phyloP scores from a whole-genome alignment of 1,140 invertebrate genomes.

The Drosophila novamexicana region DNA sequence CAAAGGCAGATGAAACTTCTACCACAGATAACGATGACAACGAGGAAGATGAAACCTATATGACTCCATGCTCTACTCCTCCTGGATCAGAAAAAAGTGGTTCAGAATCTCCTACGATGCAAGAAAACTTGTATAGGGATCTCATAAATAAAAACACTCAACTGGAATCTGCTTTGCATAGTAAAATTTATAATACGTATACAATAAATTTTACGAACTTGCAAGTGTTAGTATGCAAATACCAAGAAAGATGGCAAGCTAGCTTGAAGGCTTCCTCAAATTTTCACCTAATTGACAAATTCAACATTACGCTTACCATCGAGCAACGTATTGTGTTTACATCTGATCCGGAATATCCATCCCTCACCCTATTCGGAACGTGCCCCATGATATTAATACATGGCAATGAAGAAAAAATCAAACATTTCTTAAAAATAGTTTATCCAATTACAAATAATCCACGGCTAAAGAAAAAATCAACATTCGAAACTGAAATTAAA shows the following conservation, averaged over 20 bases:
- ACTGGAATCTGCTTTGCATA: conserved; percentile 89
- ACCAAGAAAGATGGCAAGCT: conserved; percentile 94
- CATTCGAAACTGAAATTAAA: conserved; percentile 66
- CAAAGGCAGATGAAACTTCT: conserved; percentile 32
- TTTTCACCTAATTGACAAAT: conserved; percentile 95
- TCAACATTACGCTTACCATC: conserved; percentile 94
- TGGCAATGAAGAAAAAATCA: conserved; percentile 94
- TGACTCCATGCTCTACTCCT: conserved; percentile 96
- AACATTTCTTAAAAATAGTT: conserved; percentile 86
- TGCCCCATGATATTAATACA: conserved; percentile 94
- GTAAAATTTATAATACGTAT: conserved; percentile 93
- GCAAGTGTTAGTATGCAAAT: conserved; percentile 94
- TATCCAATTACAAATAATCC: conserved; percentile 80
- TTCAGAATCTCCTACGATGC: conserved; percentile 83
- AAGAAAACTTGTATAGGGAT: conserved; percentile 37
- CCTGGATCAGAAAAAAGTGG: conserved; percentile 90
- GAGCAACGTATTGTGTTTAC: conserved; percentile 93
- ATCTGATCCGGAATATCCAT: conserved; percentile 93
- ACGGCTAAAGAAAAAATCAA: conserved; percentile 81
- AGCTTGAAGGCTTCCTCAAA: conserved; percentile 92
- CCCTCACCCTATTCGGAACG: conserved; percentile 92
- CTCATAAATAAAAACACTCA: conserved; percentile 82
- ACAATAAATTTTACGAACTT: conserved; percentile 93
- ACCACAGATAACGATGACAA: conserved; percentile 21
- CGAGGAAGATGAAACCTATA: conserved; percentile 88